Percentiles rank a stretch among this genome's conserved stretches.
Evolutionary conservation across 2,888 invertebrate species (phyloP).

Genomic region (Diarsia mendica): DNA sequence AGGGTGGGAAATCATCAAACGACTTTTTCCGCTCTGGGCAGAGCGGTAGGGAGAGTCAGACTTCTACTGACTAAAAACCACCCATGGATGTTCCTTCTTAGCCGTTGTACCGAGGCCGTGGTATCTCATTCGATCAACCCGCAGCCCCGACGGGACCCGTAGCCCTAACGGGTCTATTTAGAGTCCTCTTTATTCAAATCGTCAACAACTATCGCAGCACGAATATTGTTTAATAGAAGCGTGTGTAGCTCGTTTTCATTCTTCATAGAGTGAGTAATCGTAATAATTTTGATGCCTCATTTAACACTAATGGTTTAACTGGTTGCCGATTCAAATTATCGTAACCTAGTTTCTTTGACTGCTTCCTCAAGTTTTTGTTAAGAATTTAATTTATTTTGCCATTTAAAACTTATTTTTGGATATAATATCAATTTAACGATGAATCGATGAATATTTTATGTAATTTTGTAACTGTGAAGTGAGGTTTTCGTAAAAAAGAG

Average conservation of each 20-base stretch:
- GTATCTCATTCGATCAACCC: no score
- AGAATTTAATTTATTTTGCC: not conserved
- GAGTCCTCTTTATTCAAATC: not conserved
- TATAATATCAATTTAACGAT: not conserved
- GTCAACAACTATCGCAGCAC: not conserved
- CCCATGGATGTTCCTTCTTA: no score
- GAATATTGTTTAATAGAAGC: not conserved
- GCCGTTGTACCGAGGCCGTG: no score
- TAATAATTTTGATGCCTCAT: conserved; percentile 33
- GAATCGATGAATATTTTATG: not conserved
- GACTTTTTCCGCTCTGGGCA: no score
- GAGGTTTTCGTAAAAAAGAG: not conserved
- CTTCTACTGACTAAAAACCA: no score
- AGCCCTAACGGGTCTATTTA: not conserved
- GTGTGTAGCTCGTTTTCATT: conserved; percentile 1
- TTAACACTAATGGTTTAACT: conserved; percentile 48
- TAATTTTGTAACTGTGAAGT: not conserved
- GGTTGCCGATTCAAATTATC: conserved; percentile 30
- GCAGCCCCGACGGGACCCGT: no score
- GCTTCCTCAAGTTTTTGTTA: conserved; percentile 45
- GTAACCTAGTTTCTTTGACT: conserved; percentile 32
- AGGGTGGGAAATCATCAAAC: no score
- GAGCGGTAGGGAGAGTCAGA: no score
- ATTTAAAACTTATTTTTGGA: not conserved
- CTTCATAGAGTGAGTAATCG: conserved; percentile 16